phyloP scores from a whole-genome alignment of 2,888 invertebrate genomes.

The Polymixis lichenea region DNA sequence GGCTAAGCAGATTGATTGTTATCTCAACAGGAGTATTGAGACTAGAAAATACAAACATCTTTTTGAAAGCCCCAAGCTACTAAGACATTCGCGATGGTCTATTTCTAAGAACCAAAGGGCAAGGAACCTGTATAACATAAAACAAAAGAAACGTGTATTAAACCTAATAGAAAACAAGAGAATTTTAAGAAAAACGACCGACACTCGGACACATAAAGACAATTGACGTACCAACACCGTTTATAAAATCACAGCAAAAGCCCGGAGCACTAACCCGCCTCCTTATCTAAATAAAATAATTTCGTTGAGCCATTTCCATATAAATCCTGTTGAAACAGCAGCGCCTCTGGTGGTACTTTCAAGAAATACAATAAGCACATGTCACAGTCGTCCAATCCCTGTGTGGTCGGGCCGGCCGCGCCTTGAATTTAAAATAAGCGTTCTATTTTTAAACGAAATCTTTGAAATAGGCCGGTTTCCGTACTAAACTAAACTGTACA shows the following conservation, averaged over 20 bases:
- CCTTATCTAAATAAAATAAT: conserved; percentile 62
- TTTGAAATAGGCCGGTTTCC: conserved; percentile 59
- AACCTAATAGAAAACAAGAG: not conserved
- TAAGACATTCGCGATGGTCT: not conserved
- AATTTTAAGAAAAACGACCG: not conserved
- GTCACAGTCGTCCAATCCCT: conserved; percentile 71
- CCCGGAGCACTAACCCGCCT: not conserved
- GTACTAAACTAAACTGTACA: conserved; percentile 21
- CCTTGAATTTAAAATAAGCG: conserved; percentile 78
- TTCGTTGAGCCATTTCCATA: conserved; percentile 59
- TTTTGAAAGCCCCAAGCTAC: not conserved
- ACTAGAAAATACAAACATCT: not conserved
- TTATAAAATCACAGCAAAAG: conserved; percentile 15
- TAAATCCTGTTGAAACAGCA: conserved; percentile 66
- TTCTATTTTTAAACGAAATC: conserved; percentile 70
- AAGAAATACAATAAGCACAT: conserved; percentile 80
- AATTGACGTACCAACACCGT: not conserved
- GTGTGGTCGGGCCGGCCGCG: conserved; percentile 67
- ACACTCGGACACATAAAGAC: not conserved
- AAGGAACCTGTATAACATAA: not conserved
- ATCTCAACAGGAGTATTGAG: not conserved
- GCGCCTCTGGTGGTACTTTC: conserved; percentile 62
- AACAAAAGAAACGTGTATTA: not conserved
- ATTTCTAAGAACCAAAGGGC: not conserved
- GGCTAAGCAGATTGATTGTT: not conserved